Evolutionary conservation across 2,113 vertebrate species (phyloP).

Genomic region (Muntiacus muntjak): DNA sequence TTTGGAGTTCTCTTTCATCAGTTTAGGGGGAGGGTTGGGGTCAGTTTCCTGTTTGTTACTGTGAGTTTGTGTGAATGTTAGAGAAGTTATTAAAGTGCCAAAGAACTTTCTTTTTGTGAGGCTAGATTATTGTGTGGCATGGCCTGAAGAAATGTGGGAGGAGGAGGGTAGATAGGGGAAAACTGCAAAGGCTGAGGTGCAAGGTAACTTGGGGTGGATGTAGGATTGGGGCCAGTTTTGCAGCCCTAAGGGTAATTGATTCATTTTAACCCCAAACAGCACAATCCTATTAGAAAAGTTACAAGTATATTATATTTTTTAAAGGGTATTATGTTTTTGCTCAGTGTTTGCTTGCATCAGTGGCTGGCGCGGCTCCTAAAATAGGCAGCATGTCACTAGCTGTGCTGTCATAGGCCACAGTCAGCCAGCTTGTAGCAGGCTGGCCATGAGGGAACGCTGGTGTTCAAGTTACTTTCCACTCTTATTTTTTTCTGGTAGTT

Average conservation of each 20-base stretch:
- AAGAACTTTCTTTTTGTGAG: constrained; percentile 54
- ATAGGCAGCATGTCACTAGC: not conserved
- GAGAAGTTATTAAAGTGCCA: constrained; percentile 67
- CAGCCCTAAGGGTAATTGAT: not conserved
- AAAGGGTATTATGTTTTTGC: not conserved
- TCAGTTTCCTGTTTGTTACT: constrained; percentile 32
- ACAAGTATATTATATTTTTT: not conserved
- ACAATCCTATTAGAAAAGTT: not conserved
- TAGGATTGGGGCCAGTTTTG: not conserved
- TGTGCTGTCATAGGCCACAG: not conserved
- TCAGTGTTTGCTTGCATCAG: not conserved
- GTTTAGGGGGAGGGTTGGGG: not conserved
- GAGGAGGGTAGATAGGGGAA: not conserved
- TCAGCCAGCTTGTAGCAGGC: not conserved
- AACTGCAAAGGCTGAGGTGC: not conserved
- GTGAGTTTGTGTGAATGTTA: constrained; percentile 46
- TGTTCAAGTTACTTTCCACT: constrained; percentile 59
- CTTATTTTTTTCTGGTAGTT: constrained; percentile 60
- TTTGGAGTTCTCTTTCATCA: constrained; percentile 35
- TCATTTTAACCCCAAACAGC: not conserved
- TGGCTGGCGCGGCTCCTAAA: not conserved
- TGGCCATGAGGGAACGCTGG: constrained; percentile 2
- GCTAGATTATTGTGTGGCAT: constrained; percentile 45
- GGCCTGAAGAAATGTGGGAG: constrained; percentile 2
- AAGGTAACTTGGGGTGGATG: not conserved